Base-by-base conservation (phyloP, 2,797 vertebrate species). In the Gymnodraco acuticeps region DNA sequence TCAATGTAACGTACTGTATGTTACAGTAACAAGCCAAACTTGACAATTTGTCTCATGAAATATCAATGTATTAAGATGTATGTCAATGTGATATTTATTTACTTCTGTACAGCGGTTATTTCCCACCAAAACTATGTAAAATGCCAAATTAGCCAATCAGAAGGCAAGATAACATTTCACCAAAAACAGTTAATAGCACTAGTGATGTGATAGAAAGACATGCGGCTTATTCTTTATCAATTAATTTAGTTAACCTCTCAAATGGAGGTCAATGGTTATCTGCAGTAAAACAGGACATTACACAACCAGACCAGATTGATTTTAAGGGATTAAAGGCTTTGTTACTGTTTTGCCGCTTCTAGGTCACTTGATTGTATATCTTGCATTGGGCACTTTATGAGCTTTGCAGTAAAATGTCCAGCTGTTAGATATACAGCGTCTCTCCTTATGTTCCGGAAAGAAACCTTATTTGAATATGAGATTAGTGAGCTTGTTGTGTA, bases 291-390 rank as follows among this genome's bases (percentile, higher is more conserved):
- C 5, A 61, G 27, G 55, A 46, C 47, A 33, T 42, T 19, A 47
- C 17, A 64, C 6, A 42, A 7, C 19, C 42, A 54, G 69, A 65
- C 20, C 33, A 46, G 51, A 71, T 19, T 62, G 70, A 62, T 66
- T 10, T 60, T 3, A 53, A 3, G 56, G 62, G 20, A 73, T 82
- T 77, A 70, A 63, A n/a, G 31, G 12, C 27, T 75, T 33, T 59
- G 5, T 16, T 48, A 27, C 19, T 54, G 16, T 12, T 63, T 55
- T 46, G 17, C 31, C 27, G 62, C 52, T 6, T 58, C 54, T 15
- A 16, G 27, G 53, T 48, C 45, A 65, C 46, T 53, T 43, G 43
- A 64, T 62, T 43, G 64, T 47, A 75, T 50, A 3, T 60, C 42
- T 45, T 55, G 0, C 33, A 38, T 45, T 65, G n/a, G 45, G 43